Base-by-base conservation (phyloP, 2,888 invertebrate species). In the Stomorhina lunata region DNA sequence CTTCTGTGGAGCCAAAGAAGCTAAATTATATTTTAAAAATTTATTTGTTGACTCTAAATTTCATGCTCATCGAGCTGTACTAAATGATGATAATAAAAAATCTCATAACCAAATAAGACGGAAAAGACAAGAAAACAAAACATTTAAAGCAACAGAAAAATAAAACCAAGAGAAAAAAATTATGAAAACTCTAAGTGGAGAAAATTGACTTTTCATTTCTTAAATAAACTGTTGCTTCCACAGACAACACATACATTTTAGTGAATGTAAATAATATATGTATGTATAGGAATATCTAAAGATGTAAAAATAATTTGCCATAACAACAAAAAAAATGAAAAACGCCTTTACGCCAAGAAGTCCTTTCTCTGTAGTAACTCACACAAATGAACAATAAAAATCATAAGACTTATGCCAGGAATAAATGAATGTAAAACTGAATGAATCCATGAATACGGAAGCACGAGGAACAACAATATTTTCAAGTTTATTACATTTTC, bases 191-290 rank as follows among this genome's bases (percentile, higher is more conserved):
- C 29, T 17, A 79, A 34, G 50, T 25, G 61, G 63, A 73, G 69
- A 53, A 69, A 80, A 83, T 83, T 84, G 79, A 80, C 77, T 78
- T 80, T 77, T 81, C 82, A 84, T 79, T 78, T 77, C 50, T 66
- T 80, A 81, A 86, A 84, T 83, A 85, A 86, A 85, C 86, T 86
- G 86, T 86, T 86, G 86, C 84, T 84, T 83, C 84, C 61, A 7
- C 43, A 53, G 22, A 53, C 68, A 61, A 50, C 12, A 5, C 37
- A 50, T 5, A 61, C 25, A 53, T n/a, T 48, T 15, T 37, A 6
- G 25, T n/a, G 40, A n/a, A n/a, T n/a, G n/a, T n/a, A n/a, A n/a
- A n/a, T n/a, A n/a, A n/a, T n/a, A n/a, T n/a, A n/a, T 66, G 50
- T 66, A 66, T 50, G 5, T 50, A 5, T n/a, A n/a, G n/a, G n/a